Evolutionary conservation across 2,113 vertebrate species (phyloP), one percentile per base, ranked within the genome.

Genomic region (Cebus imitator): DNA sequence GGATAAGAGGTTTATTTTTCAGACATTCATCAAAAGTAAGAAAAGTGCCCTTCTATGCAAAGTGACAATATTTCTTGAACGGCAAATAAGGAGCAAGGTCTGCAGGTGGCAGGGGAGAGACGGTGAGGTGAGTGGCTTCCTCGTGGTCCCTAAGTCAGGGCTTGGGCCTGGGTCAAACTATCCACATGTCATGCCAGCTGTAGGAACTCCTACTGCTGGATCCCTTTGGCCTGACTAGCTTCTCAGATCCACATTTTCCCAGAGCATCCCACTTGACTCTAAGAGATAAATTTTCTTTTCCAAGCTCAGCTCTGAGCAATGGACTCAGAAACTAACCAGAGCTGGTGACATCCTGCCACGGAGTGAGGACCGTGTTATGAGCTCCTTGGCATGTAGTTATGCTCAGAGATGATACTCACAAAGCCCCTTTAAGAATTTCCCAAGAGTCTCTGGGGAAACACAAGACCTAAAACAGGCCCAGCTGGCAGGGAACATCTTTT

Each of bases 361-460:
- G 13, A 17, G 12, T 1, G 10, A 8, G 27, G 76, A 50, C 23
- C 14, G 0, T 5, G 21, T 4, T 40, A 14, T 10, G 1, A 80
- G 52, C 27, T 78, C 35, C 61, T 23, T 23, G 58, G 23, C 8
- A 64, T 43, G 45, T 0, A 32, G 32, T 43, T 40, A 55, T 43
- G 45, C 17, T 75, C 66, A 32, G 27, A 2, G 27, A 20, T 45
- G 8, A 50, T 45, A 35, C 55, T 95, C 18, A 68, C 45, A 55
- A 25, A 76, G n/a, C 17, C 76, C 27, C 73, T 83, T 55, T 1
- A 87, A 40, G 55, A 52, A 79, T 35, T 32, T 13, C 37, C 37
- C 32, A 23, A 32, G 25, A 30, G 8, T 92, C 64, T 90, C 61
- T 27, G 64, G 50, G 40, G 27, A 50, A 35, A 79, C 3, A 7